A percentile compares a stretch with the other conserved stretches of the same genome.
Conservation (phyloP, 2,113 vertebrate genomes). For the Procavia capensis region DNA sequence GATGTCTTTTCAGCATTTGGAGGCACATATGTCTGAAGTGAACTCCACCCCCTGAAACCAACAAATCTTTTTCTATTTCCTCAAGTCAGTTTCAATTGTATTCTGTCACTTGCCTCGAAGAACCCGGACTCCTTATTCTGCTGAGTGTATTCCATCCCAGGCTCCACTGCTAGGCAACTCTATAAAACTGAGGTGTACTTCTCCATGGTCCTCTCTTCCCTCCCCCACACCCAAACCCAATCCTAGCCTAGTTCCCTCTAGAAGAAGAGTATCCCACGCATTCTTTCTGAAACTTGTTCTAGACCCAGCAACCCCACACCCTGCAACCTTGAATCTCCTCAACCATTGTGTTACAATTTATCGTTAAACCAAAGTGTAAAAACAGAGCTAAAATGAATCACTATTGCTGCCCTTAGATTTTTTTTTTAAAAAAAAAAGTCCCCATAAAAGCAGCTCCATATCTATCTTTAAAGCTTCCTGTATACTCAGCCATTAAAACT, state of each 20-base stretch:
- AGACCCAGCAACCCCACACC: neutral
- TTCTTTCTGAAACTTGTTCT: neutral
- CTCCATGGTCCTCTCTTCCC: no score
- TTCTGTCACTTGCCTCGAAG: neutral
- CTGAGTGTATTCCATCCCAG: neutral
- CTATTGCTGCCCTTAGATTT: neutral
- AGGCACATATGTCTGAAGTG: neutral
- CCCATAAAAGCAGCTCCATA: neutral
- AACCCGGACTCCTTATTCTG: neutral
- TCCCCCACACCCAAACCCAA: neutral
- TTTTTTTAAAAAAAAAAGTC: neutral
- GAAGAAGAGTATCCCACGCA: neutral
- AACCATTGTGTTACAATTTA: neutral
- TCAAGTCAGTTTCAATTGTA: neutral
- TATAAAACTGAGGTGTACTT: neutral
- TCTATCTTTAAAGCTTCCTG: conserved; percentile 21
- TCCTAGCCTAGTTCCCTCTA: neutral
- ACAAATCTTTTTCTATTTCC: neutral
- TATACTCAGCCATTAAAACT: neutral
- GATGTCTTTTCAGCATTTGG: neutral
- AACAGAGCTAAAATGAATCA: neutral
- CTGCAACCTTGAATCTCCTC: neutral
- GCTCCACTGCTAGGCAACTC: neutral
- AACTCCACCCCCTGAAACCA: neutral
- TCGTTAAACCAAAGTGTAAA: neutral